A percentile compares a stretch with the other conserved stretches of the same genome.
phyloP scores from a whole-genome alignment of 1,140 invertebrate species.

The Cydia strobilella region DNA sequence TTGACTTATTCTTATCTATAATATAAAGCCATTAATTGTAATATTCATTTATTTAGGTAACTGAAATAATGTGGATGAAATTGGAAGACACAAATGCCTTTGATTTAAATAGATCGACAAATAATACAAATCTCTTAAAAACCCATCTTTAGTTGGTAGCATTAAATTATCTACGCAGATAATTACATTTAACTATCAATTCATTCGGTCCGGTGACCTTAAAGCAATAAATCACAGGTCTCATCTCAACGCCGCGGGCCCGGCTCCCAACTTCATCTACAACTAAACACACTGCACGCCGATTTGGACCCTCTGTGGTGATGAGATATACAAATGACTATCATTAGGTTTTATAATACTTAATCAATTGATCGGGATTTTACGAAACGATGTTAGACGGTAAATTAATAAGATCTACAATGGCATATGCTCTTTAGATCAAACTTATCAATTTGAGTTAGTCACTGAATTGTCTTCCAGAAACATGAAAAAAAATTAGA shows the following conservation, averaged over 20 bases:
- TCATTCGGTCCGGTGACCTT: slow-evolving; percentile 3
- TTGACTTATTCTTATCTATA: neutral
- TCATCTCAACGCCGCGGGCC: slow-evolving; percentile 17
- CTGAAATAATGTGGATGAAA: no score
- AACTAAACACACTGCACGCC: neutral
- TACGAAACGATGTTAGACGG: neutral
- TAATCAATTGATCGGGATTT: neutral
- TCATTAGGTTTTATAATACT: slow-evolving; percentile 21
- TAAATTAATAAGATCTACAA: neutral
- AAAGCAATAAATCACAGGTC: slow-evolving; percentile 15
- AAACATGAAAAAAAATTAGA: no score
- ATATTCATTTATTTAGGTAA: neutral
- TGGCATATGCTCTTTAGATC: neutral
- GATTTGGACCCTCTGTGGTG: neutral
- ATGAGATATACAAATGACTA: slow-evolving; percentile 20
- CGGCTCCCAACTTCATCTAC: slow-evolving; percentile 19
- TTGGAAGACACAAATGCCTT: neutral
- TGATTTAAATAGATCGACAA: neutral
- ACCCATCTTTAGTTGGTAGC: neutral
- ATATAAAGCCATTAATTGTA: neutral
- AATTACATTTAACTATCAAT: slow-evolving; percentile 31
- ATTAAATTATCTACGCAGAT: slow-evolving; percentile 6
- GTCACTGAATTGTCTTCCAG: neutral
- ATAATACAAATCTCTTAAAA: neutral
- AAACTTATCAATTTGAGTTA: neutral